Evolutionary conservation across 1,140 invertebrate species (phyloP).

Genomic region (Drosophila truncata): DNA sequence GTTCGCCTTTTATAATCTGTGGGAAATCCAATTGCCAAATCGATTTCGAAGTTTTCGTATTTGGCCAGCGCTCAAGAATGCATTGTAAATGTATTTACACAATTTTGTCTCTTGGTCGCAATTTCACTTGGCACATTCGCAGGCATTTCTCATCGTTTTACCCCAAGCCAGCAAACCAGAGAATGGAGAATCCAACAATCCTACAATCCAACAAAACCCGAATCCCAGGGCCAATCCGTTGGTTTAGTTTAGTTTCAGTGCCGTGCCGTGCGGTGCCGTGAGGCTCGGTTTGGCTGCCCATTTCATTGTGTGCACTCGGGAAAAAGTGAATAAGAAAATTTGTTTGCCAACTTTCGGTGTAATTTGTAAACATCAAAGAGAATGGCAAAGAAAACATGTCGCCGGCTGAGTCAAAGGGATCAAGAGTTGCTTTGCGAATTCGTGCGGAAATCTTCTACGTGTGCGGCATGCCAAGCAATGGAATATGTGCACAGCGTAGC

Average conservation of each 20-base stretch:
- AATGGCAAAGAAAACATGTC: constrained; percentile 80
- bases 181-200: constrained; percentile 16
- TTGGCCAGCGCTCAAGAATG: constrained; percentile 68
- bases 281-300: constrained; percentile 41
- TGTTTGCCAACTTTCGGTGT: constrained; percentile 83
- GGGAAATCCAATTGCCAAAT: constrained; percentile 61
- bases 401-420: constrained; percentile 79
- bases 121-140: constrained; percentile 65
- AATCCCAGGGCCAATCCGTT: constrained; percentile 27
- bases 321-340: constrained; percentile 83
- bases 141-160: constrained; percentile 43
- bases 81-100: constrained; percentile 74
- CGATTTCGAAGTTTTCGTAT: constrained; percentile 54
- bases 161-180: constrained; percentile 10
- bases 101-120: constrained; percentile 67
- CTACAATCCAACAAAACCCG: constrained; percentile 8
- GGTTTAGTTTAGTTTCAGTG: constrained; percentile 41
- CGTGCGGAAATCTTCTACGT: constrained; percentile 84
- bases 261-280: constrained; percentile 9
- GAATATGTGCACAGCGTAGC: constrained; percentile 41
- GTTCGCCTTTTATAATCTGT: constrained; percentile 30
- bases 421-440: constrained; percentile 84
- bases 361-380: constrained; percentile 84
- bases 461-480: constrained; percentile 73
- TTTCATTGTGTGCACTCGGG: constrained; percentile 64